Evolutionary conservation across 1,140 invertebrate genomes (phyloP), one percentile per base, ranked within the genome.

Genomic region (Drosophila eugracilis): DNA sequence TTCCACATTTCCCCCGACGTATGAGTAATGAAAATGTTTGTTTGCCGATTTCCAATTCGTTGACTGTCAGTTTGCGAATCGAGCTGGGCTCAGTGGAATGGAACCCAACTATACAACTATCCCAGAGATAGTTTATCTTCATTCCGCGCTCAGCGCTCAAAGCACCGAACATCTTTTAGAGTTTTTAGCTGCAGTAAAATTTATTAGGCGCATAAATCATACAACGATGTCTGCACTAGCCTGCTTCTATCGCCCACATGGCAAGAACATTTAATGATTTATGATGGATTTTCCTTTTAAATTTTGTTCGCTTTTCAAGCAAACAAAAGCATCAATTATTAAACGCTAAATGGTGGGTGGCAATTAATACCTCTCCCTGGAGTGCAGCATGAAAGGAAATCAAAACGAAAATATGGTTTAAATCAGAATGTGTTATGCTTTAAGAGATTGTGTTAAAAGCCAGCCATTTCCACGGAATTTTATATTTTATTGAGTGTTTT

Each of bases 21-120:
- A 77, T 86, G 77, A 49, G 77, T 77, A 86, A 88, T 88, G 83
- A 65, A 85, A 77, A 77, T 63, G 45, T 48, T 45, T 45, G 66
- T 39, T 55, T 17, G 53, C 28, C 41, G 62, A 57, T 67, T 86
- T 80, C 47, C 81, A 59, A 79, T 85, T 85, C 59, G 58, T 41
- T 59, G 50, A 32, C 66, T 86, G 81, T 76, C 80, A 66, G 47
- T 34, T 34, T 15, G 36, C 15, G 63, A 42, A 67, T 66, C 60
- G 45, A 53, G 37, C 28, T 10, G 26, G 24, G 17, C 14, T 67
- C 49, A 34, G 60, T 42, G 60, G 45, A 12, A 26, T 4, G 62
- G 7, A 28, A 32, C 14, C 22, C 42, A 22, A 10, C 26, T 1
- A 30, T 19, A n/a, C 26, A 22, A 14, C 34, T 12, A 36, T 21